Evolutionary conservation across 2,113 vertebrate species (phyloP), one percentile per base, ranked within the genome.

Genomic region (Shinisaurus crocodilurus): DNA sequence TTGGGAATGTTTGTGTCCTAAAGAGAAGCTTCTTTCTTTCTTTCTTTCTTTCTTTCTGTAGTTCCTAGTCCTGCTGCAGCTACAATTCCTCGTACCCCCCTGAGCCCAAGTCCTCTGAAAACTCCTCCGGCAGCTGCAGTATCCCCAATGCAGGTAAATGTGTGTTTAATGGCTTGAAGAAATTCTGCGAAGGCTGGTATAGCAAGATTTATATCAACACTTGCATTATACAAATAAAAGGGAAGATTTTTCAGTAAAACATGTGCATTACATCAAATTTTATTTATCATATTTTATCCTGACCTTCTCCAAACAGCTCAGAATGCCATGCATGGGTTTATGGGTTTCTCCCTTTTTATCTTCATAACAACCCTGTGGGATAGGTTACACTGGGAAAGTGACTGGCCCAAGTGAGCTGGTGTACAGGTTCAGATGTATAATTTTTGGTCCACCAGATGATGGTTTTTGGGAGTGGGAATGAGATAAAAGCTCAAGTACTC

Each of bases 71-170:
- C 98, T 65, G 70, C 98, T 10, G 96, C 98, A 76, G 87, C 98
- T 65, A 82, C 98, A 0, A 97, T 99, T 90, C 98, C 98, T 91
- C 98, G 99, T n/a, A 99, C 98, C 12, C 99, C 99, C 32, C 97
- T 99, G 82, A 99, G 99, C 92, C 99, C 99, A 45, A 99, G 98
- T 89, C 98, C 98, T 76, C 97, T 99, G 98, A 99, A 99, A 94
- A 99, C 98, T 0, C 98, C 99, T 3, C 99, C 99, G 0, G 98
- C 99, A 27, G 99, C 99, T 37, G 98, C 99, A 25, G 98, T 99
- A 1, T 99, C 99, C 32, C 99, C 99, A 15, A 99, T 99, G 97
- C 99, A 99, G 98, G 99, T 99, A 91, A n/a, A 93, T 94, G 74
- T 9, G 86, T 82, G 70, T 34, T 48, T 15, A 20, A 4, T 34